Evolutionary conservation across 2,797 vertebrate species (phyloP).

Genomic region (Pangasius mekongensis): DNA sequence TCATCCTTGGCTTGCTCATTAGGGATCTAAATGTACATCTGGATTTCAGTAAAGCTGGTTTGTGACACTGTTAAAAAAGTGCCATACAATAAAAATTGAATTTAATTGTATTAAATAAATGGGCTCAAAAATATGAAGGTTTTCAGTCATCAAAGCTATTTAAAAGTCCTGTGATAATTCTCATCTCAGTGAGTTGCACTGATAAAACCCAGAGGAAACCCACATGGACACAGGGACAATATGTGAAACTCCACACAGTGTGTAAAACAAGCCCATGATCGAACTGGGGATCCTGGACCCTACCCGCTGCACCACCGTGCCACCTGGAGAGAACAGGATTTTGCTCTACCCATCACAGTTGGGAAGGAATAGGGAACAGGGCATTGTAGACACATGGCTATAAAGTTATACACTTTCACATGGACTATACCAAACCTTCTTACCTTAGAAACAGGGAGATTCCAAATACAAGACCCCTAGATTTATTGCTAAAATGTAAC

Average conservation of each 20-base stretch:
- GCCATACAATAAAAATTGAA: background rate
- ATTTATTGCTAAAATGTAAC: background rate
- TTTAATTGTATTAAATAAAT: background rate
- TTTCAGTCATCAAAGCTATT: background rate
- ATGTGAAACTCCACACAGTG: background rate
- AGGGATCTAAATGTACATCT: background rate
- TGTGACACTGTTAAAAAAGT: background rate
- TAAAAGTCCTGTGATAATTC: background rate
- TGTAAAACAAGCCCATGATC: background rate
- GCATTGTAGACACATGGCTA: background rate
- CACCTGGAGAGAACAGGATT: background rate
- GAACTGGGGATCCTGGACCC: background rate
- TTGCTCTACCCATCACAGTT: background rate
- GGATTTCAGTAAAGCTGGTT: background rate
- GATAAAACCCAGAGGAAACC: background rate
- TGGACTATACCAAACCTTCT: background rate
- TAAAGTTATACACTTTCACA: background rate
- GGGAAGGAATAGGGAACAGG: background rate
- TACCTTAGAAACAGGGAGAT: background rate
- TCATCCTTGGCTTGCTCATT: background rate
- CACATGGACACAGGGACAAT: background rate
- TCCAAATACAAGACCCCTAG: background rate
- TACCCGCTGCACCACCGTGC: background rate
- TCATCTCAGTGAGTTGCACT: background rate
- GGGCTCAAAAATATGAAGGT: background rate